A percentile compares a stretch with the other conserved stretches of the same genome.
Evolutionary conservation across 2,113 vertebrate genomes (phyloP).

Genomic region (Myrmecobius fasciatus): DNA sequence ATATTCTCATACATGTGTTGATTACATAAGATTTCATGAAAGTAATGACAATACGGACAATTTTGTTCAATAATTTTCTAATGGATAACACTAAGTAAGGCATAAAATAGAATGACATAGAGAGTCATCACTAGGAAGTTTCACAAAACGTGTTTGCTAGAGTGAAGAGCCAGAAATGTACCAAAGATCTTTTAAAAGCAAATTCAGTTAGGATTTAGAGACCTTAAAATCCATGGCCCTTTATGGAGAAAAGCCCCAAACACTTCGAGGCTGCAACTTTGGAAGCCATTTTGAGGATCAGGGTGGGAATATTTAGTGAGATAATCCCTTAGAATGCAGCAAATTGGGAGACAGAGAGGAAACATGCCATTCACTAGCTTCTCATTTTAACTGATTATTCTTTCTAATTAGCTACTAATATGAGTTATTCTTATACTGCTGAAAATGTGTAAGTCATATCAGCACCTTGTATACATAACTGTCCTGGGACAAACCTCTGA

Average conservation of each 20-base stretch:
- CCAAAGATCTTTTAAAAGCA: neutral
- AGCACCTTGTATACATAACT: neutral
- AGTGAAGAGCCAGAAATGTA: neutral
- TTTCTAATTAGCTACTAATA: neutral
- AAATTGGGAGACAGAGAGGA: neutral
- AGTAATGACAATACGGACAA: neutral
- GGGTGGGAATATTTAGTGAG: neutral
- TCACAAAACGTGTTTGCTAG: neutral
- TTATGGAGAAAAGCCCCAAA: neutral
- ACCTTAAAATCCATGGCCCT: neutral
- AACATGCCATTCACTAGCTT: neutral
- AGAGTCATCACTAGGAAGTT: neutral
- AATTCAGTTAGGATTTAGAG: neutral
- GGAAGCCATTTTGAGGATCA: neutral
- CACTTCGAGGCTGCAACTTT: neutral
- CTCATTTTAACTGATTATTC: neutral
- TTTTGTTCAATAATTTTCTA: neutral
- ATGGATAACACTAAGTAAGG: neutral
- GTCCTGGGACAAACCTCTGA: neutral
- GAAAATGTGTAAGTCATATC: neutral
- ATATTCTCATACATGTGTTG: neutral
- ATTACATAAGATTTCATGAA: neutral
- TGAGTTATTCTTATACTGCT: neutral
- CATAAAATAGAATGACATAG: neutral
- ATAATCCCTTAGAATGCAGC: neutral